phyloP scores from a whole-genome alignment of 2,888 invertebrate species.

The Trissoscelio sp. region DNA sequence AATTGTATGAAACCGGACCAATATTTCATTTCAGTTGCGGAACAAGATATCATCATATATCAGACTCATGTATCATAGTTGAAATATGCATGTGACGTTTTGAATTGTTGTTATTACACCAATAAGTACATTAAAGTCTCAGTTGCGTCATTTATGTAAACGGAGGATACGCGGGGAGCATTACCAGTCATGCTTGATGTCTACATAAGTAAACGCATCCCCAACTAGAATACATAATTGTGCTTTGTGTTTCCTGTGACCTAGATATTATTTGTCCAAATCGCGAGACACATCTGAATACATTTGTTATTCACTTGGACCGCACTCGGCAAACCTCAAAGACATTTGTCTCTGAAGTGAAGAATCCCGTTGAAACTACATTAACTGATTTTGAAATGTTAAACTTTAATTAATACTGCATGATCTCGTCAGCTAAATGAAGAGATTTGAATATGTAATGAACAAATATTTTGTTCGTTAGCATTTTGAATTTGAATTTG shows the following conservation, averaged over 20 bases:
- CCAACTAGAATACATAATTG: constrained; percentile 6
- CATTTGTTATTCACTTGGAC: constrained; percentile 1
- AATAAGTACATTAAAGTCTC: constrained; percentile 14
- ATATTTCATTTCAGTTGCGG: too few relatives aligned
- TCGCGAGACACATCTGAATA: not conserved
- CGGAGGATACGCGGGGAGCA: not conserved
- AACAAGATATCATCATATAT: not conserved
- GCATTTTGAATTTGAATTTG: too few relatives aligned
- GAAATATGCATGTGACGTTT: not conserved
- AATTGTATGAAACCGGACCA: too few relatives aligned
- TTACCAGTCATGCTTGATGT: not conserved
- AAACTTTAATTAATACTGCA: too few relatives aligned
- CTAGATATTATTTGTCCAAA: constrained; percentile 19
- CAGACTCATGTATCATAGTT: not conserved
- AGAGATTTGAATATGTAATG: too few relatives aligned
- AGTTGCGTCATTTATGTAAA: constrained; percentile 7
- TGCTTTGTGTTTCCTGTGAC: constrained; percentile 1
- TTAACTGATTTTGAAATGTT: too few relatives aligned
- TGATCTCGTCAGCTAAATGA: too few relatives aligned
- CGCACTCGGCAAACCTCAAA: not conserved
- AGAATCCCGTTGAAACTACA: too few relatives aligned
- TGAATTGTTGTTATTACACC: constrained; percentile 16
- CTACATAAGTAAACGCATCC: not conserved
- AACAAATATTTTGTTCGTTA: too few relatives aligned
- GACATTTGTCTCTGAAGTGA: not conserved